Conservation (phyloP, 2,113 vertebrate species). For the Sinocyclocheilus grahami region DNA sequence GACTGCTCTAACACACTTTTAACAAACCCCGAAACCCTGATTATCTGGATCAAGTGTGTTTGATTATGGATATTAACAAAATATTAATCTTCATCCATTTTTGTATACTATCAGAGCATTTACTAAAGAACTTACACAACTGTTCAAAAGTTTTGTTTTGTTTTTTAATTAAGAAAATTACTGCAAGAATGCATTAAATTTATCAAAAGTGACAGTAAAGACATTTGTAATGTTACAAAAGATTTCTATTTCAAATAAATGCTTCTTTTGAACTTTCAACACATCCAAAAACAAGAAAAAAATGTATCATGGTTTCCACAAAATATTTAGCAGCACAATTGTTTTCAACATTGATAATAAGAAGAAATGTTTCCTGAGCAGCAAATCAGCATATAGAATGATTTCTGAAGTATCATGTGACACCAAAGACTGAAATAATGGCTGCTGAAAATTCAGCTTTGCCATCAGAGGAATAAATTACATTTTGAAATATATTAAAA, state of each 20-base stretch:
- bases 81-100: no score
- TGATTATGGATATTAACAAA: neutral
- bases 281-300: no score
- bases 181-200: neutral
- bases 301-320: neutral
- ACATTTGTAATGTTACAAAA: neutral
- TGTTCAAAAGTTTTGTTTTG: neutral
- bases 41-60: neutral
- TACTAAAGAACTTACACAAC: no score
- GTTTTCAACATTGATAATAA: neutral
- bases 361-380: neutral
- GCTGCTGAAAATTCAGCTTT: neutral
- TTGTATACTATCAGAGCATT: no score
- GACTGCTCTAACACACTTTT: neutral
- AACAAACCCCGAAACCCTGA: neutral
- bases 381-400: neutral
- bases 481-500: neutral
- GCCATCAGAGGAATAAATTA: neutral
- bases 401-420: neutral
- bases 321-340: neutral
- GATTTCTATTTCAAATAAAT: no score
- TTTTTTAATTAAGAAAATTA: neutral
- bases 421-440: neutral
- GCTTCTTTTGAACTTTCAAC: no score
- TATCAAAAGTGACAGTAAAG: neutral